phyloP scores from a whole-genome alignment of 2,888 invertebrate species.

The Hedya salicella region DNA sequence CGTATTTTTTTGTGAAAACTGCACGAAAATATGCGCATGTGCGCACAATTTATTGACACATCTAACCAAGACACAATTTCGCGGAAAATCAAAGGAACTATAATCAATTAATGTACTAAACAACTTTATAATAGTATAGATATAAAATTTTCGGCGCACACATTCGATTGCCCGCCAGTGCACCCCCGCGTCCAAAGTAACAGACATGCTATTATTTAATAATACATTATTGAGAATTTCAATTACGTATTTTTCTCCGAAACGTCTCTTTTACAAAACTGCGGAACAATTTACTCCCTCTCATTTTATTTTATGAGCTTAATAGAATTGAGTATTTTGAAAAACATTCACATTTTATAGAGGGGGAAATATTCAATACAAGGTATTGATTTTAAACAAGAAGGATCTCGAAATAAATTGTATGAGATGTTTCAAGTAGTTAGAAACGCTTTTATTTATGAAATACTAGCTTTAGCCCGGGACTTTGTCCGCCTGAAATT shows the following conservation, averaged over 20 bases:
- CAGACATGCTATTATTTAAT: slow-evolving; percentile 40
- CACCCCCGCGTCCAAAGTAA: slow-evolving; percentile 27
- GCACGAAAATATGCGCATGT: too few relatives aligned
- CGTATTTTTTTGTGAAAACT: too few relatives aligned
- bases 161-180: slow-evolving; percentile 6
- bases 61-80: too few relatives aligned
- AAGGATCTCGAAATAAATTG: neutral
- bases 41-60: too few relatives aligned
- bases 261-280: slow-evolving; percentile 27
- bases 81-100: too few relatives aligned
- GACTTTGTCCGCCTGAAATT: too few relatives aligned
- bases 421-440: too few relatives aligned
- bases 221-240: slow-evolving; percentile 42
- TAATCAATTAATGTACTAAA: too few relatives aligned
- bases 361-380: too few relatives aligned
- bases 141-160: neutral
- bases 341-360: slow-evolving; percentile 9
- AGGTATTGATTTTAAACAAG: neutral
- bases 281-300: slow-evolving; percentile 32
- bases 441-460: too few relatives aligned
- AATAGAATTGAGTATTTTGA: slow-evolving; percentile 28
- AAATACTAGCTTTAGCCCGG: too few relatives aligned
- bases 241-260: slow-evolving; percentile 36
- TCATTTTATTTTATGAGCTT: slow-evolving; percentile 15
- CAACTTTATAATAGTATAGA: too few relatives aligned